Evolutionary conservation across 2,888 invertebrate genomes (phyloP).

Genomic region (Hemistola chrysoprasaria): DNA sequence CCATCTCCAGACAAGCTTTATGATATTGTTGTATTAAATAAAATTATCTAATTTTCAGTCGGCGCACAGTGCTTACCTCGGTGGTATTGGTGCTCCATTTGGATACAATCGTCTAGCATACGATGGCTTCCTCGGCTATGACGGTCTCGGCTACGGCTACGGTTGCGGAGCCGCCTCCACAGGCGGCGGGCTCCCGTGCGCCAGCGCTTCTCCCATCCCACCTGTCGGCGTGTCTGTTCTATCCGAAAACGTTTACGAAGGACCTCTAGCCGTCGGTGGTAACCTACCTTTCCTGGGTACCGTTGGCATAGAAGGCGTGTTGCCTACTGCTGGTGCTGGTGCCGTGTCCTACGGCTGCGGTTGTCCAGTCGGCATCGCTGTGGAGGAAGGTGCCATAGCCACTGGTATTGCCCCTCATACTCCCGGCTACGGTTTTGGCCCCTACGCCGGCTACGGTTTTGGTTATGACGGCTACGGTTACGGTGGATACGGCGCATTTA

Average conservation of each 20-base stretch:
- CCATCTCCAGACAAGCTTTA: too few species aligned
- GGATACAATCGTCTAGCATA: too few species aligned
- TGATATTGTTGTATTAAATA: too few species aligned
- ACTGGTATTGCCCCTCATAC: background rate
- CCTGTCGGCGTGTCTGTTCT: conserved; percentile 26
- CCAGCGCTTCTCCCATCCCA: conserved; percentile 26
- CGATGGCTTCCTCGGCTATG: too few species aligned
- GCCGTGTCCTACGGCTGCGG: background rate
- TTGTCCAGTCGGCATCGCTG: background rate
- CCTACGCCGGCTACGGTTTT: background rate
- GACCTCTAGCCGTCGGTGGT: too few species aligned
- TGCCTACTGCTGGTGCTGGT: background rate
- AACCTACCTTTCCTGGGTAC: too few species aligned
- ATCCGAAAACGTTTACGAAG: conserved; percentile 25
- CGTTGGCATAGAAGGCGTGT: background rate
- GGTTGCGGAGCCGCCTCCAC: conserved; percentile 11
- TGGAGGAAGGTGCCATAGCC: background rate
- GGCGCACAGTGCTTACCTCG: conserved; percentile 12
- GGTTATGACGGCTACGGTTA: background rate
- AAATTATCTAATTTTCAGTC: conserved; percentile 1
- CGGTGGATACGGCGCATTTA: background rate
- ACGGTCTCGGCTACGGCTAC: too few species aligned
- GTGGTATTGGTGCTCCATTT: too few species aligned
- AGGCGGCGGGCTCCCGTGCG: conserved; percentile 21
- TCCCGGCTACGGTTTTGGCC: background rate